Base-by-base conservation (phyloP, 2,113 vertebrate species). In the Illadopsis cleaveri region DNA sequence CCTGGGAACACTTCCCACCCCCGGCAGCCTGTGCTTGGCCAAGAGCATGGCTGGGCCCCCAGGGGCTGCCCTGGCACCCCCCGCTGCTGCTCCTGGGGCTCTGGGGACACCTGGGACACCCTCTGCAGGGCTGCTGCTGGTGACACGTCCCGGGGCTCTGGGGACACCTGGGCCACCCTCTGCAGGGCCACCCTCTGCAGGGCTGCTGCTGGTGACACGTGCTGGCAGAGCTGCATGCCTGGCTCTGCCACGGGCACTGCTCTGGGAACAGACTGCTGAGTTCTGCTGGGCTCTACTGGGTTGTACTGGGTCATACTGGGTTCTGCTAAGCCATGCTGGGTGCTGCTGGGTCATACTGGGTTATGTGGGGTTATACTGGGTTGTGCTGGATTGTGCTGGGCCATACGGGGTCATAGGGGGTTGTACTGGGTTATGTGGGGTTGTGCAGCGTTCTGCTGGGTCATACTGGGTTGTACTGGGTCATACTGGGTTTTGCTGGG, bases 271-370 rank as follows among this genome's bases (percentile, higher is more conserved):
- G 28, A 0, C 1, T 19, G 73, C 5, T 44, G 80, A 37, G 23
- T 27, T 10, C 1, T 66, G 3, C 42, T 45, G 64, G 31, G 31
- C 21, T 5, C 4, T 35, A 1, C 38, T 9, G 12, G 33, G 16
- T 57, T 6, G 0, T 53, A 22, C 33, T 20, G 20, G 56, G 22
- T 37, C 1, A 0, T 58, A 3, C 42, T 23, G 72, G 42, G 40
- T 44, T 4, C 0, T 25, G 3, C 12, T 25, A 38, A 16, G 28
- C 33, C 4, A 1, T 38, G 0, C 33, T 12, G 61, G 9, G 25
- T 15, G 1, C 0, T 35, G 1, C 18, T 13, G 47, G 37, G 24
- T n/a, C 2, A 0, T 35, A 1, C 9, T 27, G 30, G 17, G 30
- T 28, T 2, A 1, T 28, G 1, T 53, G 28, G 25, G 48, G 15